phyloP scores from a whole-genome alignment of 2,888 invertebrate genomes.

The Pasiphila rectangulata region DNA sequence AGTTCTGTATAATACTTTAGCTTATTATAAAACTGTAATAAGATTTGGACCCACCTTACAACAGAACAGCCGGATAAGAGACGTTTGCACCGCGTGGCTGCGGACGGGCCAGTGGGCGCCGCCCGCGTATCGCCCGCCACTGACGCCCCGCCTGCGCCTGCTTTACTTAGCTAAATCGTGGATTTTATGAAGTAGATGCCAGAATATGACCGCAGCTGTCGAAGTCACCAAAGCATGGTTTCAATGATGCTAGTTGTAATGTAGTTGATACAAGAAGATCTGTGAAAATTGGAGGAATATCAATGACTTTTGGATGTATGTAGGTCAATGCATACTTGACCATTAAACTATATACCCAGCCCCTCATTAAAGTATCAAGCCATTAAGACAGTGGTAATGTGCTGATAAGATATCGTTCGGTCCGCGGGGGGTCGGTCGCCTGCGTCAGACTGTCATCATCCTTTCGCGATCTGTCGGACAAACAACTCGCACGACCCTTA shows the following conservation, averaged over 20 bases:
- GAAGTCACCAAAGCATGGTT: no score
- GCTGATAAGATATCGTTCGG: constrained; percentile 9
- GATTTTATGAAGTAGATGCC: no score
- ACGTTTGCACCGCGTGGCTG: constrained; percentile 4
- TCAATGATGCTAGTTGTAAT: no score
- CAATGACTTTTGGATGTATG: no score
- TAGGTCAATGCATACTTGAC: no score
- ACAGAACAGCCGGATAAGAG: background rate
- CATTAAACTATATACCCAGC: background rate
- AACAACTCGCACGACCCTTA: background rate
- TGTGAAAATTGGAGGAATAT: no score
- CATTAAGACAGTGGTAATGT: constrained; percentile 1
- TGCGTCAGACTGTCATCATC: background rate
- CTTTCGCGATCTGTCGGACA: background rate
- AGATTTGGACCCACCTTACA: constrained; percentile 5
- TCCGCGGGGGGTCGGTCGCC: constrained; percentile 10
- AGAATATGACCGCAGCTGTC: no score
- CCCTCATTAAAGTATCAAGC: background rate
- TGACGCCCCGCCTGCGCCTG: background rate
- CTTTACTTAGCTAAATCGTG: background rate
- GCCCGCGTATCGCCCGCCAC: background rate
- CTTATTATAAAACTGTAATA: background rate
- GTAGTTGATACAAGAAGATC: no score
- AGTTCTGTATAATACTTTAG: no score
- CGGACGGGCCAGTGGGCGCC: constrained; percentile 2